Conservation (phyloP, 2,888 invertebrate genomes). For the Tetanocera ferruginea region DNA sequence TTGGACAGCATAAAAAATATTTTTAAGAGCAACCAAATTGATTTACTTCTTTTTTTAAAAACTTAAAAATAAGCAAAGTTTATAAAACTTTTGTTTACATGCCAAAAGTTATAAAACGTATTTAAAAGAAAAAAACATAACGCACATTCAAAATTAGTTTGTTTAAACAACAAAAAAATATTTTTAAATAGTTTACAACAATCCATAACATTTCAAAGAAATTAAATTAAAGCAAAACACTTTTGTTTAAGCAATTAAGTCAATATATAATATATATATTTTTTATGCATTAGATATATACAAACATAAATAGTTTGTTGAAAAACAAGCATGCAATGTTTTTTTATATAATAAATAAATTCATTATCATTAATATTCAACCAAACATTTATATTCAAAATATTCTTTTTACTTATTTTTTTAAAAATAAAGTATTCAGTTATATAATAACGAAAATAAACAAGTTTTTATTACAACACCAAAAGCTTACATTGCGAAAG, state of each 20-base stretch:
- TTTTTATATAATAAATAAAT: background rate
- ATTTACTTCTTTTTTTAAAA: background rate
- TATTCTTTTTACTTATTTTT: slow-evolving; percentile 9
- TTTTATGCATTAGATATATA: background rate
- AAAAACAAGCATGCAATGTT: background rate
- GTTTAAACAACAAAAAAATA: background rate
- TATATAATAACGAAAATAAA: slow-evolving; percentile 12
- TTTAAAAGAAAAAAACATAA: slow-evolving; percentile 12
- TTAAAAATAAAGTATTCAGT: slow-evolving; percentile 24
- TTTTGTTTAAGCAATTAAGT: slow-evolving; percentile 11
- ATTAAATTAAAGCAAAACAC: background rate
- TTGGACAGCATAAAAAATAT: background rate
- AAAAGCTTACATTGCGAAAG: no score
- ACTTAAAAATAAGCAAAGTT: background rate
- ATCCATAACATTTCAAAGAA: slow-evolving; percentile 13
- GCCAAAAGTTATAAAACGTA: slow-evolving; percentile 6
- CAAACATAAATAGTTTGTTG: background rate
- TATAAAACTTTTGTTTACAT: slow-evolving; percentile 12
- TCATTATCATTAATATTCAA: background rate
- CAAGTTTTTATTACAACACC: background rate
- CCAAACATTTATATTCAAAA: slow-evolving; percentile 21
- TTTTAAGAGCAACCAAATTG: background rate
- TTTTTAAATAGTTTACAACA: background rate
- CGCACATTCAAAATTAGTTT: slow-evolving; percentile 25
- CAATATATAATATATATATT: background rate